These are phyloP conservation scores for Pterobdella sp. DNA, from an alignment of 2,888 invertebrate species.

Conservation along the genomic window DNA sequence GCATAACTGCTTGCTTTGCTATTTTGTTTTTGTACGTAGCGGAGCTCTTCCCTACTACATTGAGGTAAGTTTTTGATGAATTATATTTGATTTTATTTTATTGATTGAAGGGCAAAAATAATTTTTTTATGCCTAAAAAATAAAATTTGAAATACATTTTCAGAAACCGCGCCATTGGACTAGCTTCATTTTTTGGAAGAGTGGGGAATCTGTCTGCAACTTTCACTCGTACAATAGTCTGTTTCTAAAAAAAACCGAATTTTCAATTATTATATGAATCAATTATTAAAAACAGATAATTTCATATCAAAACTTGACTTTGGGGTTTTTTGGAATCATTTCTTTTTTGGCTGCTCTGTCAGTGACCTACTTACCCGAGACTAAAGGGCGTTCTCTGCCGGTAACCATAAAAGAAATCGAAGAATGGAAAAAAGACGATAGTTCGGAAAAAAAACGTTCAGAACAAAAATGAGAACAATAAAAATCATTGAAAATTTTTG, in stretches of 20 bases:
- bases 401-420: constrained; percentile 41
- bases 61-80: constrained; percentile 23
- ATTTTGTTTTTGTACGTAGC: constrained; percentile 46
- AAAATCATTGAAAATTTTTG: too few relatives aligned
- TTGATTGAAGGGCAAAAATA: too few relatives aligned
- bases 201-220: constrained; percentile 47
- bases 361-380: constrained; percentile 39
- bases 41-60: constrained; percentile 43
- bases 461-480: too few relatives aligned
- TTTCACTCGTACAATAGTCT: constrained; percentile 45
- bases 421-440: constrained; percentile 30
- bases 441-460: background rate
- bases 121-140: background rate
- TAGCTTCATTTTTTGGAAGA: constrained; percentile 47
- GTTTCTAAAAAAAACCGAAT: too few relatives aligned
- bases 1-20: constrained; percentile 47
- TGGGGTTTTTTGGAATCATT: constrained; percentile 37
- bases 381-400: constrained; percentile 39
- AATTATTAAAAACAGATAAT: too few relatives aligned
- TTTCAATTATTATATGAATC: too few relatives aligned
- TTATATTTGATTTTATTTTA: background rate
- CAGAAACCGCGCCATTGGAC: constrained; percentile 46
- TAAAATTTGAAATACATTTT: background rate
- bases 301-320: background rate
- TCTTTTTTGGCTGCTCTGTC: constrained; percentile 38